Percentiles rank a stretch among this genome's conserved stretches.
These are phyloP conservation scores for Omphaloscelis lunosa DNA, from an alignment of 2,888 invertebrate genomes.

Conservation along the genomic window DNA sequence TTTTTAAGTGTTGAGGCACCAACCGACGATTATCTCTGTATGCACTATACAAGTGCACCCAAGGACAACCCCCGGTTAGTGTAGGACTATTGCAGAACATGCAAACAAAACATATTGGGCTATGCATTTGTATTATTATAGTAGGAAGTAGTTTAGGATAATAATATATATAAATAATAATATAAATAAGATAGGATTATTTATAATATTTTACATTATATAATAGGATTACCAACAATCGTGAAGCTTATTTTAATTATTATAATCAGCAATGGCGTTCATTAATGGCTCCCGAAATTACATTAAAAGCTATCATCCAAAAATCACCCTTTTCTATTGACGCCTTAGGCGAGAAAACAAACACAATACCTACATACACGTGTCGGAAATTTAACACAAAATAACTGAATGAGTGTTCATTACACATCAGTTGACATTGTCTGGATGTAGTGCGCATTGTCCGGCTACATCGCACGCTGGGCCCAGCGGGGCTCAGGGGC, in stretches of 20 bases:
- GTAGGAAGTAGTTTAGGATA: too few species aligned
- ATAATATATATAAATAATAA: too few species aligned
- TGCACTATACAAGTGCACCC: too few species aligned
- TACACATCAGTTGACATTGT: slow-evolving; percentile 71
- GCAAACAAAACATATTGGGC: too few species aligned
- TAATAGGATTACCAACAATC: too few species aligned
- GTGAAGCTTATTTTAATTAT: background rate
- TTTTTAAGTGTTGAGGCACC: too few species aligned
- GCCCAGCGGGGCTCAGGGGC: slow-evolving; percentile 70
- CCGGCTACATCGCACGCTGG: slow-evolving; percentile 75
- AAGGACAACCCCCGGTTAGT: too few species aligned
- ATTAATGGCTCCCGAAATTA: slow-evolving; percentile 26
- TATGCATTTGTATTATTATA: too few species aligned
- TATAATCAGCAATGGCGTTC: background rate
- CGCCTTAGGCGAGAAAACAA: slow-evolving; percentile 78
- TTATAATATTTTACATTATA: too few species aligned
- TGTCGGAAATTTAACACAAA: slow-evolving; percentile 76
- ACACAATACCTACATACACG: slow-evolving; percentile 69
- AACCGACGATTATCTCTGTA: too few species aligned
- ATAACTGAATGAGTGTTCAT: slow-evolving; percentile 78
- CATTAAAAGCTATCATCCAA: slow-evolving; percentile 36
- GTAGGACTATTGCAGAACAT: too few species aligned
- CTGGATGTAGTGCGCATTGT: slow-evolving; percentile 57
- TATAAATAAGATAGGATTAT: too few species aligned
- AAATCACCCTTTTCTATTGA: slow-evolving; percentile 63